Evolutionary conservation across 2,797 vertebrate species (phyloP), one percentile per base, ranked within the genome.

Genomic region (Cetoscarus ocellatus): DNA sequence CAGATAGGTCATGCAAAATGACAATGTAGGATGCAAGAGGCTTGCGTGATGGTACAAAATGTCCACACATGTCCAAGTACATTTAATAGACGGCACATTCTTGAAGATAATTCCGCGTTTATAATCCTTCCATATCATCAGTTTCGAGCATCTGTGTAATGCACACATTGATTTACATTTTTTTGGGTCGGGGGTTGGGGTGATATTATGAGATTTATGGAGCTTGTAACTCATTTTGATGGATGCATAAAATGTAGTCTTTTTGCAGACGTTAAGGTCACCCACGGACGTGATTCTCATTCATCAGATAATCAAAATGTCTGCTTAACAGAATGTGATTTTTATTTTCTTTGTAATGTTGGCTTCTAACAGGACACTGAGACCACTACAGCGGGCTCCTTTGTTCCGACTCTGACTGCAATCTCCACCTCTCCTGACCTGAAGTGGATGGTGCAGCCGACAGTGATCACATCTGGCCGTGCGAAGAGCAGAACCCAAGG

Each of bases 351-450:
- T 14, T 83, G 44, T 68, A 27, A 47, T 73, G 47, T 50, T 83
- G 38, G 40, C 0, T 52, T 83, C n/a, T 72, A 39, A 17, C 79
- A 98, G 97, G 96, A 96, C 68, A 75, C 88, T 10, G 95, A 96
- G 44, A 84, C 92, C 74, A 79, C 91, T 3, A 93, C 89, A 69
- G 93, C 94, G 70, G 95, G 93, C 62, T 85, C 88, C 85, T 97
- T 98, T 87, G 96, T 97, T 79, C 97, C 97, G 60, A 97, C 94
- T 12, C 94, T 96, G 87, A 96, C 96, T 61, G 95, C 95, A 69
- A 95, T 96, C 79, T 96, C 95, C 34, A 94, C 94, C 61, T 96
- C 95, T 39, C 94, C 94, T 14, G 95, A 95, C 86, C 91, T 96
- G 58, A 95, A 95, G 88, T 96, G 96, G 96, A 94, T 95, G 92